A percentile compares a stretch with the other conserved stretches of the same genome.
Conservation (phyloP, 2,113 vertebrate genomes). For the Daboia siamensis region DNA sequence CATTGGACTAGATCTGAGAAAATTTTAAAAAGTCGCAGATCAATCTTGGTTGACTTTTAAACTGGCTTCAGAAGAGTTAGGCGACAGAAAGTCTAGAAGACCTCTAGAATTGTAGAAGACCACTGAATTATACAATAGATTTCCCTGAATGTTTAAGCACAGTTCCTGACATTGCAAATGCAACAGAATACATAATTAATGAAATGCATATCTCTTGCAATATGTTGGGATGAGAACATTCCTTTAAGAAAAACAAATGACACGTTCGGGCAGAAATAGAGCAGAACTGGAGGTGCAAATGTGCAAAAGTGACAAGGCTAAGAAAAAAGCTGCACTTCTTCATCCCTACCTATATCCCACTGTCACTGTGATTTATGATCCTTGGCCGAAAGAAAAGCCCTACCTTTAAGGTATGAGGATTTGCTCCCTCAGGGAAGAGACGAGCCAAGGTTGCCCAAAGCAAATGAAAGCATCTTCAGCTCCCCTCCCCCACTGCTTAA, state of each 20-base stretch:
- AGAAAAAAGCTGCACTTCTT: background rate
- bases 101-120: background rate
- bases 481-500: conserved; percentile 27
- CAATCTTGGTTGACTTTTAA: background rate
- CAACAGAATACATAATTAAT: background rate
- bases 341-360: background rate
- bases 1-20: background rate
- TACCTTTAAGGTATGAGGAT: background rate
- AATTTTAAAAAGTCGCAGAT: background rate
- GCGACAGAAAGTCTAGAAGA: background rate
- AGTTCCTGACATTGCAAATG: background rate
- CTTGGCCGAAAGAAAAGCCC: background rate
- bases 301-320: background rate
- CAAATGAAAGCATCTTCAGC: accelerated
- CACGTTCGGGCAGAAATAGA: background rate
- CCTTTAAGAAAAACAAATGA: background rate
- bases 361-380: background rate
- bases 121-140: background rate
- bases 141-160: background rate
- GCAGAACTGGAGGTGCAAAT: background rate
- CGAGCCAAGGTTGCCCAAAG: background rate
- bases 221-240: background rate
- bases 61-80: background rate
- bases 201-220: background rate
- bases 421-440: background rate